Conservation (phyloP, 2,113 vertebrate genomes). For the Nestor notabilis region DNA sequence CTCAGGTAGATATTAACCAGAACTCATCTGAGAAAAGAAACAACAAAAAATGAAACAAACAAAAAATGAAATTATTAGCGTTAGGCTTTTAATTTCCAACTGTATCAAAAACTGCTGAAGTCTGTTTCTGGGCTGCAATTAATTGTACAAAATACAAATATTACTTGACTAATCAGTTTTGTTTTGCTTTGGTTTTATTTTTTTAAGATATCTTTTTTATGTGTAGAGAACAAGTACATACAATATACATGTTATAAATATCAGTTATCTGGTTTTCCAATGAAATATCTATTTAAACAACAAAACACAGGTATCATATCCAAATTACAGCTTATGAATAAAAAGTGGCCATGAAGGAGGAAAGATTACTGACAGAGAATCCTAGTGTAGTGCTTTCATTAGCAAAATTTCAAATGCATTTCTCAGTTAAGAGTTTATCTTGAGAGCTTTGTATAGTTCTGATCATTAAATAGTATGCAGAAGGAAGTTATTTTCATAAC, state of each 20-base stretch:
- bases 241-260: background rate
- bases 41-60: rapidly evolving
- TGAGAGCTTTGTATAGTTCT: background rate
- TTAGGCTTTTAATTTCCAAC: rapidly evolving
- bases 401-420: background rate
- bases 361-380: background rate
- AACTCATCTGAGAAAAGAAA: background rate
- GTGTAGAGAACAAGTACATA: background rate
- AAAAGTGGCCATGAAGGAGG: background rate
- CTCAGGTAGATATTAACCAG: background rate
- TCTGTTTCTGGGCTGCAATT: background rate
- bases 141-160: background rate
- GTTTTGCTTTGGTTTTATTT: background rate
- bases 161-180: background rate
- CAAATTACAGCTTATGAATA: background rate
- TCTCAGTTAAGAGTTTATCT: background rate
- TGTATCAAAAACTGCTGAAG: background rate
- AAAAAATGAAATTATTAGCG: background rate
- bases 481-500: background rate
- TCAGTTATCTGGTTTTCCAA: background rate
- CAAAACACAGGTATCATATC: background rate
- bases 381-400: background rate
- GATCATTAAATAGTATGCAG: background rate
- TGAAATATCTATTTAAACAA: background rate
- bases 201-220: background rate